Conservation (phyloP, 1,140 invertebrate species). For the Eueides isabella region DNA sequence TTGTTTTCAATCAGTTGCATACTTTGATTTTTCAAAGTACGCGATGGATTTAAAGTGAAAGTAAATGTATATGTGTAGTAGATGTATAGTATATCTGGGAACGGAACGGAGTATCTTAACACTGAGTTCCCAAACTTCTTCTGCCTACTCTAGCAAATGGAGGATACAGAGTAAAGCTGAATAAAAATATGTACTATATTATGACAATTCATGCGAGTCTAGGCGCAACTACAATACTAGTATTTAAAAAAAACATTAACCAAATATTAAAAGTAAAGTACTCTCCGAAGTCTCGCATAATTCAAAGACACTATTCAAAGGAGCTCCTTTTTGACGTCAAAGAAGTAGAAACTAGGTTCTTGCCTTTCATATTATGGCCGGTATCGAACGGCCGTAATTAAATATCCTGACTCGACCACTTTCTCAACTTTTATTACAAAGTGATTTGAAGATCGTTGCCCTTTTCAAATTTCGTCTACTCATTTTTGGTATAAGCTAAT, state of each 20-base stretch:
- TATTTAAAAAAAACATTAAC: not conserved
- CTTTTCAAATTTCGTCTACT: slow-evolving; percentile 3
- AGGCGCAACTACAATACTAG: no score
- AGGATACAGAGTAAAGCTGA: no score
- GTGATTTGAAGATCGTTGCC: not conserved
- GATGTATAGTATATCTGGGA: no score
- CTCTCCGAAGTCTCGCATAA: not conserved
- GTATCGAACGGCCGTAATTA: not conserved
- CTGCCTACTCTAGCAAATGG: no score
- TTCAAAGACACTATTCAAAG: not conserved
- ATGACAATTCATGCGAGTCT: no score
- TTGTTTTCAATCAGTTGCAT: no score
- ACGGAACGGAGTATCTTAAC: no score
- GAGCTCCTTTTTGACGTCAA: not conserved
- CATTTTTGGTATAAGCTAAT: not conserved
- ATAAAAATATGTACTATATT: no score
- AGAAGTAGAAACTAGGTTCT: not conserved
- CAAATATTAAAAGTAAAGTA: not conserved
- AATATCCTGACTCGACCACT: slow-evolving; percentile 11
- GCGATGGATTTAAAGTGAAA: no score
- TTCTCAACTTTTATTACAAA: not conserved
- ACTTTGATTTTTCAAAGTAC: no score
- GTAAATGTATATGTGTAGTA: no score
- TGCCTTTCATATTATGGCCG: not conserved
- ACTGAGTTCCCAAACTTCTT: no score